Evolutionary conservation across 2,113 vertebrate genomes (phyloP).

Genomic region (Octodon degus): DNA sequence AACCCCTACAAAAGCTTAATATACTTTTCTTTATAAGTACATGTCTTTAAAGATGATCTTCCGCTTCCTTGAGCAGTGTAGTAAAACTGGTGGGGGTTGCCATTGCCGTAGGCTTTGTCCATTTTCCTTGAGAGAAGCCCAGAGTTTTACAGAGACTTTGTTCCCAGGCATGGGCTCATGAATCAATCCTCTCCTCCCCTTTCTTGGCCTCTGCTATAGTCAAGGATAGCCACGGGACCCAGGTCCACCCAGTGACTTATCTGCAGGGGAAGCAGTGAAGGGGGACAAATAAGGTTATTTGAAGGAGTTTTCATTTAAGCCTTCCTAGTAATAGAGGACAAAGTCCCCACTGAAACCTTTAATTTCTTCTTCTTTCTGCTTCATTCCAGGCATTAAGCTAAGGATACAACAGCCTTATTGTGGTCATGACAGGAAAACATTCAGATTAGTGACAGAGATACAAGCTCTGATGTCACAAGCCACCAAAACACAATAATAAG

Average conservation of each 20-base stretch:
- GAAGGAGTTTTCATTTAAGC: neutral
- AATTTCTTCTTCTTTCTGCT: neutral
- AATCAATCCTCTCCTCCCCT: neutral
- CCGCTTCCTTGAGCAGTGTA: neutral
- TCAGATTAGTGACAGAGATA: neutral
- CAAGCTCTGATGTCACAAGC: neutral
- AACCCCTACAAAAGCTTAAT: slow-evolving; percentile 16
- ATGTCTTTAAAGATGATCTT: neutral
- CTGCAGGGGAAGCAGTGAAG: neutral
- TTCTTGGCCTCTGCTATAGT: too few relatives aligned
- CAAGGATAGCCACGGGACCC: neutral
- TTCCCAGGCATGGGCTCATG: neutral
- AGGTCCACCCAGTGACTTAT: neutral
- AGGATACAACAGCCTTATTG: neutral
- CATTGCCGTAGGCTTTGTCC: neutral
- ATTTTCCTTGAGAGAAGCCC: neutral
- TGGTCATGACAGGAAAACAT: slow-evolving; percentile 11
- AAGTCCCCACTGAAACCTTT: neutral
- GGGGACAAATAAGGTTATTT: neutral
- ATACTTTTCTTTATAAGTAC: neutral
- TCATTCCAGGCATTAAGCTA: slow-evolving; percentile 29
- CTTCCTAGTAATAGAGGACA: neutral
- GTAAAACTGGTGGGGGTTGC: neutral
- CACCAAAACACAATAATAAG: neutral
- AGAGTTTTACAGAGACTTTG: neutral